phyloP scores from a whole-genome alignment of 2,797 vertebrate species.

The Rhynchonycteris naso region DNA sequence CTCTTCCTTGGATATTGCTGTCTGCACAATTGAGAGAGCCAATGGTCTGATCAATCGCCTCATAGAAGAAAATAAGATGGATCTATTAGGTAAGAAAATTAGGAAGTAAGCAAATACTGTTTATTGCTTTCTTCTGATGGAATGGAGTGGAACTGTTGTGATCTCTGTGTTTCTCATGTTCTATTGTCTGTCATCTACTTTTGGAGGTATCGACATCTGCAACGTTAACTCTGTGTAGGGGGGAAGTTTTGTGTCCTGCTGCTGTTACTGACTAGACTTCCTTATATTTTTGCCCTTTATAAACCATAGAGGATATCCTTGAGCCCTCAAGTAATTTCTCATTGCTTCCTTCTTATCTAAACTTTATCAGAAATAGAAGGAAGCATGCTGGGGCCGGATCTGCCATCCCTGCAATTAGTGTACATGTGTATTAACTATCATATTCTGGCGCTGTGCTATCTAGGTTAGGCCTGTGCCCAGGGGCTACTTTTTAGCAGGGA shows the following conservation, averaged over 20 bases:
- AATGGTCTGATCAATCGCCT: constrained; percentile 96
- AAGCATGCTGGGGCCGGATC: background rate
- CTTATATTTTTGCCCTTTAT: constrained; percentile 11
- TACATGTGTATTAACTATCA: background rate
- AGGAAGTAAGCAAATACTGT: constrained; percentile 20
- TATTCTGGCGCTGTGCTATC: background rate
- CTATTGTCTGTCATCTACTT: background rate
- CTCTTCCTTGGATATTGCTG: constrained; percentile 92
- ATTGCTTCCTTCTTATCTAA: constrained; percentile 42
- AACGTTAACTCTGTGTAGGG: background rate
- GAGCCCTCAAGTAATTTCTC: background rate
- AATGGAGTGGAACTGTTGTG: background rate
- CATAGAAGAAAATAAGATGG: constrained; percentile 94
- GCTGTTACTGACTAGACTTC: background rate
- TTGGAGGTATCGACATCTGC: background rate
- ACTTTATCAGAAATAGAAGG: constrained; percentile 10
- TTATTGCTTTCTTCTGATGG: background rate
- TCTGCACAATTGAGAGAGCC: constrained; percentile 99
- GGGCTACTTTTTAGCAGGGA: constrained; percentile 4
- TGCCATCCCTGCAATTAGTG: background rate
- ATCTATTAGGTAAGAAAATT: constrained; percentile 90
- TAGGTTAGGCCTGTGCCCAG: background rate
- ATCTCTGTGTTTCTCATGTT: constrained; percentile 6
- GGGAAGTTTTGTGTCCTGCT: constrained; percentile 34
- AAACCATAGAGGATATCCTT: constrained; percentile 3